Conservation (phyloP, 64 coral and sea anemone genomes). For the Platygyra sinensis region DNA sequence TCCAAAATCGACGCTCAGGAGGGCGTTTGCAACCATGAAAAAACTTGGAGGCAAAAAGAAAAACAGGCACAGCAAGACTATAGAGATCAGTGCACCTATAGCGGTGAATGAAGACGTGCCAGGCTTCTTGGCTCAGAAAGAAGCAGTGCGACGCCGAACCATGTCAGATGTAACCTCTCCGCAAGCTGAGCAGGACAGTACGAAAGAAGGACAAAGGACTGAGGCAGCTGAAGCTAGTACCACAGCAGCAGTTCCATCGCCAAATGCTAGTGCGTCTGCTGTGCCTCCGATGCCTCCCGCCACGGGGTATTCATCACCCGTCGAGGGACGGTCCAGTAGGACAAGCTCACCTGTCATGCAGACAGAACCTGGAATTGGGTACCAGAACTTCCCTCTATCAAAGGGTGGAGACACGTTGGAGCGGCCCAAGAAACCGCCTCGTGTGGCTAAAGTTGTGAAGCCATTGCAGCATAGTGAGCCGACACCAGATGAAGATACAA, state of each 20-base stretch:
- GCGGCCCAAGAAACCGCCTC: slow-evolving; percentile 69
- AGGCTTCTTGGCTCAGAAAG: slow-evolving; percentile 16
- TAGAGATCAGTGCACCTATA: slow-evolving; percentile 67
- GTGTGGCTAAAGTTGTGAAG: slow-evolving; percentile 67
- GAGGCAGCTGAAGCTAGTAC: not conserved
- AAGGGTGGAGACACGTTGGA: slow-evolving; percentile 66
- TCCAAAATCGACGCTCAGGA: slow-evolving; percentile 39
- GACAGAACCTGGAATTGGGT: slow-evolving; percentile 33
- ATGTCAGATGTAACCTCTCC: not conserved
- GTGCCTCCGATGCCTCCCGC: not conserved
- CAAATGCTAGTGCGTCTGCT: not conserved
- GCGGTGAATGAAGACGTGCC: slow-evolving; percentile 30
- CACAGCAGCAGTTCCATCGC: not conserved
- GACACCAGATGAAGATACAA: not conserved
- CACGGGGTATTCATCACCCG: not conserved
- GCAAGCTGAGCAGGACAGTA: not conserved
- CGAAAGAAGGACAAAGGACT: not conserved
- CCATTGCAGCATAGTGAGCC: slow-evolving; percentile 51
- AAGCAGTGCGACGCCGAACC: not conserved
- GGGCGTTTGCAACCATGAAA: slow-evolving; percentile 61
- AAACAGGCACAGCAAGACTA: slow-evolving; percentile 47
- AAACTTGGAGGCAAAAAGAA: slow-evolving; percentile 53
- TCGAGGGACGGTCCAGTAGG: not conserved
- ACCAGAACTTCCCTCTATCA: slow-evolving; percentile 91
- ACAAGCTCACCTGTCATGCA: slow-evolving; percentile 7